Conservation (phyloP, 2,113 vertebrate species). For the Malaclemys terrapin region DNA sequence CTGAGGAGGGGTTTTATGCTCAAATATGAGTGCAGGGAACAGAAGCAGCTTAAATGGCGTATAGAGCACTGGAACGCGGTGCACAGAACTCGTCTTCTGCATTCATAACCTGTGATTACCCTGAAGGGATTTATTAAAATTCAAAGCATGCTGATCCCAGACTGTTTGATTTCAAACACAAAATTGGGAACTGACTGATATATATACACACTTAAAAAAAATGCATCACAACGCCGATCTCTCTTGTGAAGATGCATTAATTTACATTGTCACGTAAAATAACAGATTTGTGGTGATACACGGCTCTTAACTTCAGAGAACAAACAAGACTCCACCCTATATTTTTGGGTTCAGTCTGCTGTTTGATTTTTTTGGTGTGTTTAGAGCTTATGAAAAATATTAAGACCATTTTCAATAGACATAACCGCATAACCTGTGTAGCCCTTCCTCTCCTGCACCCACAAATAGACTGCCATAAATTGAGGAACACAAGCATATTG, state of each 20-base stretch:
- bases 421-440: neutral
- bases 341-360: neutral
- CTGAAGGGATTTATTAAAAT: conserved; percentile 76
- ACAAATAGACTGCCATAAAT: neutral
- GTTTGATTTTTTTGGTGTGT: neutral
- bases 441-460: neutral
- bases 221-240: conserved; percentile 41
- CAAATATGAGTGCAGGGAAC: neutral
- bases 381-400: neutral
- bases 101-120: conserved; percentile 68
- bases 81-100: conserved; percentile 39
- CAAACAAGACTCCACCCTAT: neutral
- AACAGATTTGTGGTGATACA: neutral
- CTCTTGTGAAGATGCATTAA: conserved; percentile 36
- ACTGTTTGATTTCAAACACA: conserved; percentile 74
- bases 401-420: neutral
- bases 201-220: neutral
- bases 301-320: conserved; percentile 12
- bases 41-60: conserved; percentile 27
- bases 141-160: conserved; percentile 70
- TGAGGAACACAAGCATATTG: neutral
- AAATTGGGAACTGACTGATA: conserved; percentile 66
- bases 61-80: neutral
- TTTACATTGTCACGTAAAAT: conserved; percentile 9
- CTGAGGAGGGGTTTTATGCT: conserved; percentile 5